phyloP scores from a whole-genome alignment of 1,140 invertebrate genomes.

The Eriosoma lanigerum region DNA sequence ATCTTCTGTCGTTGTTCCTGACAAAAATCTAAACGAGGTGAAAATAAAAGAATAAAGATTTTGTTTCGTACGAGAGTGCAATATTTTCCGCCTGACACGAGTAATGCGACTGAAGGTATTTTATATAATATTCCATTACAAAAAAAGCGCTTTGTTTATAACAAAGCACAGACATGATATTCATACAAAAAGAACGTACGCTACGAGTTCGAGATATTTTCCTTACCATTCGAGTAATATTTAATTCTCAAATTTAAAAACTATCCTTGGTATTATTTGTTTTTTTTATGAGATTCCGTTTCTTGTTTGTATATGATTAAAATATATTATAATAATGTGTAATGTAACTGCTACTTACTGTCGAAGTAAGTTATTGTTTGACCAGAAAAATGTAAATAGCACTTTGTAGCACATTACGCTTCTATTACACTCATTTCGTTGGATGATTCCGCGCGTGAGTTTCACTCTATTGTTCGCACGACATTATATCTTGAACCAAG shows the following conservation, averaged over 20 bases:
- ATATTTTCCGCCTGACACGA: constrained; percentile 23
- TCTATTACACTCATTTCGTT: too few relatives aligned
- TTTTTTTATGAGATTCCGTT: too few relatives aligned
- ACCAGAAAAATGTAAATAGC: too few relatives aligned
- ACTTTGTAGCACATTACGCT: too few relatives aligned
- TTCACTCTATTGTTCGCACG: not conserved
- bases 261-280: too few relatives aligned
- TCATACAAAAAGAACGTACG: not conserved
- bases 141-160: not conserved
- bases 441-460: not conserved
- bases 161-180: not conserved
- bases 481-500: not conserved
- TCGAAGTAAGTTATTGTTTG: too few relatives aligned
- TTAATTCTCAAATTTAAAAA: not conserved
- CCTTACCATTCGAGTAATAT: too few relatives aligned
- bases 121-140: not conserved
- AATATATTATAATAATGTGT: too few relatives aligned
- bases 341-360: too few relatives aligned
- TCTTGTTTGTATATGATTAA: too few relatives aligned
- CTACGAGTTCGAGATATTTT: not conserved
- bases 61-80: not conserved
- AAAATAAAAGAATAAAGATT: not conserved
- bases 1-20: not conserved
- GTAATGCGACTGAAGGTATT: not conserved
- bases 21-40: too few relatives aligned